Evolutionary conservation across 1,140 invertebrate species (phyloP).

Genomic region (Globodera ellingtonae): DNA sequence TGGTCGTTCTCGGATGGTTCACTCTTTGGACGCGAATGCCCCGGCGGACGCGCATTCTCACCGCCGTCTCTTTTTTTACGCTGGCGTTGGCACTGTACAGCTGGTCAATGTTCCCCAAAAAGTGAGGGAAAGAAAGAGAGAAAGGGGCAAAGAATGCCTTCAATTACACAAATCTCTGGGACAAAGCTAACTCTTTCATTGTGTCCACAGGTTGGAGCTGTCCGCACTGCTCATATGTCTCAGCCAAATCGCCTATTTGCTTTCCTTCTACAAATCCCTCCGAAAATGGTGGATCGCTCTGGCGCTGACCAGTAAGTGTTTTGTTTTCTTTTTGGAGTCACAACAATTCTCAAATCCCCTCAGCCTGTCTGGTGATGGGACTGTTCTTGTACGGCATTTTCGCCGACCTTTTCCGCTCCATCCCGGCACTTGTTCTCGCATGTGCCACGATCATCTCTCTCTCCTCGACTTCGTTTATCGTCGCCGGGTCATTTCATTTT

Average conservation of each 20-base stretch:
- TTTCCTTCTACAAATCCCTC: constrained; percentile 43
- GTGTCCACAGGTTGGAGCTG: constrained; percentile 26
- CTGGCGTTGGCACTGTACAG: constrained; percentile 47
- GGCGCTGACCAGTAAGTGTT: constrained; percentile 29
- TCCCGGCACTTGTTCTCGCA: constrained; percentile 36
- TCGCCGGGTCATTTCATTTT: constrained; percentile 10
- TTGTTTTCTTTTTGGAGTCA: neutral
- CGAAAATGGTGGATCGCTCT: constrained; percentile 41
- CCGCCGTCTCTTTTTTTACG: constrained; percentile 43
- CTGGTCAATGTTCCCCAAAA: constrained; percentile 44
- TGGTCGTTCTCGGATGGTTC: constrained; percentile 46
- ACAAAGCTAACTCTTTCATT: neutral
- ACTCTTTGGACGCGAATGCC: constrained; percentile 47
- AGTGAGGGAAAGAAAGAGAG: neutral
- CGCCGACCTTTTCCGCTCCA: constrained; percentile 43
- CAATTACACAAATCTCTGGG: no score
- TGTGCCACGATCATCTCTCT: constrained; percentile 24
- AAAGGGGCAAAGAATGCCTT: neutral
- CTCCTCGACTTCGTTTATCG: constrained; percentile 34
- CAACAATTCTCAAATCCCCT: neutral
- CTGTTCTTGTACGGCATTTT: constrained; percentile 42
- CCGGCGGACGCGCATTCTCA: constrained; percentile 38
- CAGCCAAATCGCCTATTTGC: constrained; percentile 38
- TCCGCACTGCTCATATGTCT: constrained; percentile 45
- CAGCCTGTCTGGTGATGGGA: constrained; percentile 20